These are phyloP conservation scores for Augochlora pura DNA, from an alignment of 1,140 invertebrate species.

Conservation along the genomic window DNA sequence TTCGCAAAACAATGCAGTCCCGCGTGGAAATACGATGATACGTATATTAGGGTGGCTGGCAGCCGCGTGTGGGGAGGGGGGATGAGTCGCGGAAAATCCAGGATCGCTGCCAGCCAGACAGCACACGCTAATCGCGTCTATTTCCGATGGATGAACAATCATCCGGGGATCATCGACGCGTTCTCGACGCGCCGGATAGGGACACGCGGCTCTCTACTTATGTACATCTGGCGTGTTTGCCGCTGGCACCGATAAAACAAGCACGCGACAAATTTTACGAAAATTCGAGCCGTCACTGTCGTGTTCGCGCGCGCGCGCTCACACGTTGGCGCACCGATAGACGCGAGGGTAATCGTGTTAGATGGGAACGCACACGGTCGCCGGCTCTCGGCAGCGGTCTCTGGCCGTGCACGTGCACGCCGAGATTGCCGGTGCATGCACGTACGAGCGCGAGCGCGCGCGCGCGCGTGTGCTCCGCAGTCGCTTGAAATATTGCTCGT, in stretches of 20 bases:
- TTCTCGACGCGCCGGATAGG: background rate
- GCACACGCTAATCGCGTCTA: background rate
- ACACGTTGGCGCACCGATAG: constrained; percentile 7
- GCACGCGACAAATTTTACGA: constrained; percentile 45
- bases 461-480: constrained; percentile 60
- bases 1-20: constrained; percentile 1
- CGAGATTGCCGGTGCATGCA: constrained; percentile 25
- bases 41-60: background rate
- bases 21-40: background rate
- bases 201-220: background rate
- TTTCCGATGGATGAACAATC: background rate
- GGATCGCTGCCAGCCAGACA: background rate
- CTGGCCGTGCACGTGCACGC: background rate
- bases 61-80: background rate
- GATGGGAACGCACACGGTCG: constrained; percentile 10
- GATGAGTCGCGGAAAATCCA: background rate
- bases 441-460: constrained; percentile 41
- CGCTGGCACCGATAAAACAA: constrained; percentile 26
- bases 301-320: constrained; percentile 14
- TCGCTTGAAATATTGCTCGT: constrained; percentile 77
- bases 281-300: constrained; percentile 45
- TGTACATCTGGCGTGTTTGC: background rate
- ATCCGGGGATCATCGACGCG: background rate
- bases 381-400: constrained; percentile 27
- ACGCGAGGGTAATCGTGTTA: constrained; percentile 37